These are phyloP conservation scores for Melospiza georgiana DNA, from an alignment of 2,113 vertebrate genomes.

Conservation along the genomic window DNA sequence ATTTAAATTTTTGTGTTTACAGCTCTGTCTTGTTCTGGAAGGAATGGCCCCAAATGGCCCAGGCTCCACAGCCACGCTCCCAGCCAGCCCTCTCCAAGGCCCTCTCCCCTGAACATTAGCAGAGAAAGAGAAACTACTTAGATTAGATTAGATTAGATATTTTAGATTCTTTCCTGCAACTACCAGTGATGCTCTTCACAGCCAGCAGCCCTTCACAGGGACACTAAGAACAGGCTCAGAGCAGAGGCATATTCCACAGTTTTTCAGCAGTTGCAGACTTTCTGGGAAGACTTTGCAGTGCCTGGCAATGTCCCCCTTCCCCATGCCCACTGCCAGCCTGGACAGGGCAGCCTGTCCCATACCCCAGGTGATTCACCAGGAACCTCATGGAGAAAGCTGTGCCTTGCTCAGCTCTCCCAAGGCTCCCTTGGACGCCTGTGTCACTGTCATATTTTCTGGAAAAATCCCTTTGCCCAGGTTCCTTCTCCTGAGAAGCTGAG, in stretches of 20 bases:
- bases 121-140: neutral
- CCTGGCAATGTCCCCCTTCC: neutral
- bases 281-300: neutral
- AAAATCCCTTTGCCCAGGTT: too few relatives aligned
- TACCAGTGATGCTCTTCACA: neutral
- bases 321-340: neutral
- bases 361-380: neutral
- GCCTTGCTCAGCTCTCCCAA: neutral
- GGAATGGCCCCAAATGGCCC: accelerated
- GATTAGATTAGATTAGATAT: too few relatives aligned
- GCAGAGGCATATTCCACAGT: neutral
- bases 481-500: too few relatives aligned
- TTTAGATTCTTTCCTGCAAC: neutral
- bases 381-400: neutral
- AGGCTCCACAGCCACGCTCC: neutral
- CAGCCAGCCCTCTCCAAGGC: neutral
- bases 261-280: neutral
- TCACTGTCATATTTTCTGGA: too few relatives aligned
- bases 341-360: neutral
- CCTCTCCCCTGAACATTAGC: neutral
- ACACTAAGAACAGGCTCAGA: neutral
- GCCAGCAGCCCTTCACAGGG: neutral
- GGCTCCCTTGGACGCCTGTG: neutral
- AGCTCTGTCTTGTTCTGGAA: neutral
- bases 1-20: neutral